phyloP scores from a whole-genome alignment of 2,888 invertebrate species.

The Oxyteleia sp. region DNA sequence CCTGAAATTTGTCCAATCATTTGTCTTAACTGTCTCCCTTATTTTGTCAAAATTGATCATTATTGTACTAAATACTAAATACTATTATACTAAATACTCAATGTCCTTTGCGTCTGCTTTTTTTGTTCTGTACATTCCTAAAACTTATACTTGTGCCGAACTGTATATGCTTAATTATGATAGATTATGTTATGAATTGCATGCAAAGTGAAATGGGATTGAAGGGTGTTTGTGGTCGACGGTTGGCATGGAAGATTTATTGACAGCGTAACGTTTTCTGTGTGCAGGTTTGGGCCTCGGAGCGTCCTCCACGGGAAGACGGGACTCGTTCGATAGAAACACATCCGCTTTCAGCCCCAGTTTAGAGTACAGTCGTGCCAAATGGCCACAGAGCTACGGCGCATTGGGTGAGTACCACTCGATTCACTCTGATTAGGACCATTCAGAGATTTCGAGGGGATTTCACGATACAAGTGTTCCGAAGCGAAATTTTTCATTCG shows the following conservation, averaged over 20 bases:
- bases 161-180: slow-evolving; percentile 55
- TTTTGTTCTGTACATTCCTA: slow-evolving; percentile 46
- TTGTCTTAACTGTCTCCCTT: slow-evolving; percentile 1
- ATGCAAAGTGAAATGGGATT: slow-evolving; percentile 11
- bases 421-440: slow-evolving; percentile 57
- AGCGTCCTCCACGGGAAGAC: slow-evolving; percentile 90
- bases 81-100: too few relatives aligned
- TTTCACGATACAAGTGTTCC: slow-evolving; percentile 19
- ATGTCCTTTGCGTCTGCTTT: slow-evolving; percentile 18
- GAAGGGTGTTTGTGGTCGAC: slow-evolving; percentile 2
- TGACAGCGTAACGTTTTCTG: slow-evolving; percentile 63
- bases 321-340: slow-evolving; percentile 93
- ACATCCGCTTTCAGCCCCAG: slow-evolving; percentile 93
- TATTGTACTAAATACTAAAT: too few relatives aligned
- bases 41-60: too few relatives aligned
- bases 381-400: slow-evolving; percentile 90
- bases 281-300: slow-evolving; percentile 88
- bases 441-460: slow-evolving; percentile 38
- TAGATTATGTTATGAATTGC: slow-evolving; percentile 42
- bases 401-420: slow-evolving; percentile 88
- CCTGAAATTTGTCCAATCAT: not conserved
- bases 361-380: slow-evolving; percentile 90
- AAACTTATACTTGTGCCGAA: slow-evolving; percentile 24
- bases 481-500: slow-evolving; percentile 4
- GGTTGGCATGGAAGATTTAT: slow-evolving; percentile 13